A percentile compares a stretch with the other conserved stretches of the same genome.
phyloP scores from a whole-genome alignment of 2,888 invertebrate species.

The Acronicta psi region DNA sequence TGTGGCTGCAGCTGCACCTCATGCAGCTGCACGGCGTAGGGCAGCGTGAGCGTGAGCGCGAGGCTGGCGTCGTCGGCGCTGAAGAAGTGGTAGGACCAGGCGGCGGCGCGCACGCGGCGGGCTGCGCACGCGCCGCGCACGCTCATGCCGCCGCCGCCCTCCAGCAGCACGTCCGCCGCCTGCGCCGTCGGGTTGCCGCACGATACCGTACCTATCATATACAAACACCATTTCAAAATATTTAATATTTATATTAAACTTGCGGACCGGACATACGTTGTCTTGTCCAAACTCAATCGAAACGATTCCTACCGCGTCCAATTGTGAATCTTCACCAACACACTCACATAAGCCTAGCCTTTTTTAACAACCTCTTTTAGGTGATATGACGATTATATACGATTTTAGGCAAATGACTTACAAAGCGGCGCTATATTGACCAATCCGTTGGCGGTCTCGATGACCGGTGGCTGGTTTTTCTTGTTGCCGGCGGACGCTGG shows the following conservation, averaged over 20 bases:
- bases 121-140: constrained; percentile 92
- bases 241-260: too few relatives aligned
- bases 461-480: constrained; percentile 82
- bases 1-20: constrained; percentile 97
- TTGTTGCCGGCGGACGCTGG: constrained; percentile 79
- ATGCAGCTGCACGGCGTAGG: constrained; percentile 95
- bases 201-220: constrained; percentile 89
- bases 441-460: constrained; percentile 93
- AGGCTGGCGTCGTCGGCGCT: constrained; percentile 95
- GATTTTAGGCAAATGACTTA: constrained; percentile 67
- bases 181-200: constrained; percentile 96
- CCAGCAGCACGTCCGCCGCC: constrained; percentile 96
- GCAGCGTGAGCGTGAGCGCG: constrained; percentile 95
- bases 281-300: too few relatives aligned
- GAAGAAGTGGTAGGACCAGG: constrained; percentile 99
- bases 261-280: too few relatives aligned
- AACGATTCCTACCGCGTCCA: too few relatives aligned
- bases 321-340: too few relatives aligned
- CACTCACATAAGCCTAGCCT: too few relatives aligned
- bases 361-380: too few relatives aligned
- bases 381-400: too few relatives aligned
- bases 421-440: constrained; percentile 97
- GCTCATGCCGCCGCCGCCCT: constrained; percentile 86
- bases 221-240: neutral
- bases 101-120: constrained; percentile 95